Conservation (phyloP, 2,888 invertebrate species). For the Gordius sp. region DNA sequence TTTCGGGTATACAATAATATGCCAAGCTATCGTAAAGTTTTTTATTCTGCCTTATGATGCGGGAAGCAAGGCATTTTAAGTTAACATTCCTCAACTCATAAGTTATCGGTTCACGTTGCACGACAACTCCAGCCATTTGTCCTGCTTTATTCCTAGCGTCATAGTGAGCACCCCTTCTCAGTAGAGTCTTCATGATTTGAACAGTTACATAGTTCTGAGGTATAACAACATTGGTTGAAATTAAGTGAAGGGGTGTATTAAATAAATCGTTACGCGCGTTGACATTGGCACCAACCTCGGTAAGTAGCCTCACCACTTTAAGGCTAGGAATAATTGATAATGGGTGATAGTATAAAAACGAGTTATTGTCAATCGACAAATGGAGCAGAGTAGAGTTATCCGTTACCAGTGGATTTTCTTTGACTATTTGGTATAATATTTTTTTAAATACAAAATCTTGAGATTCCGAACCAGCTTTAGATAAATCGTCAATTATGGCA, state of each 20-base stretch:
- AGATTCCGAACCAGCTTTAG: too few species aligned
- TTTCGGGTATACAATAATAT: too few species aligned
- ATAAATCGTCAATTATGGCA: not conserved
- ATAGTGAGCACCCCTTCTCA: not conserved
- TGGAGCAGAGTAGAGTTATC: not conserved
- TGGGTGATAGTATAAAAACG: slow-evolving; percentile 1
- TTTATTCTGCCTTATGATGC: not conserved
- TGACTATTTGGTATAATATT: not conserved
- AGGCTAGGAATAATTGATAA: not conserved
- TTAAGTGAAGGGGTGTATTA: not conserved
- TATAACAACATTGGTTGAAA: not conserved
- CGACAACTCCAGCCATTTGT: not conserved
- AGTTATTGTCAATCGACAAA: not conserved
- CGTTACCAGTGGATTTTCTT: not conserved
- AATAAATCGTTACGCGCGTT: not conserved
- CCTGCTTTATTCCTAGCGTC: not conserved
- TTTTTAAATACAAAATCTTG: not conserved
- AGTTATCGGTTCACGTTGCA: not conserved
- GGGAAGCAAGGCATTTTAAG: not conserved
- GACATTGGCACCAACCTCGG: not conserved
- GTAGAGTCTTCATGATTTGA: not conserved
- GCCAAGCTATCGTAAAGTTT: too few species aligned
- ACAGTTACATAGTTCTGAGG: slow-evolving; percentile 1
- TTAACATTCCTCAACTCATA: not conserved
- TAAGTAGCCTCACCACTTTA: not conserved